Base-by-base conservation (phyloP, 2,113 vertebrate species). In the Nanorana parkeri region DNA sequence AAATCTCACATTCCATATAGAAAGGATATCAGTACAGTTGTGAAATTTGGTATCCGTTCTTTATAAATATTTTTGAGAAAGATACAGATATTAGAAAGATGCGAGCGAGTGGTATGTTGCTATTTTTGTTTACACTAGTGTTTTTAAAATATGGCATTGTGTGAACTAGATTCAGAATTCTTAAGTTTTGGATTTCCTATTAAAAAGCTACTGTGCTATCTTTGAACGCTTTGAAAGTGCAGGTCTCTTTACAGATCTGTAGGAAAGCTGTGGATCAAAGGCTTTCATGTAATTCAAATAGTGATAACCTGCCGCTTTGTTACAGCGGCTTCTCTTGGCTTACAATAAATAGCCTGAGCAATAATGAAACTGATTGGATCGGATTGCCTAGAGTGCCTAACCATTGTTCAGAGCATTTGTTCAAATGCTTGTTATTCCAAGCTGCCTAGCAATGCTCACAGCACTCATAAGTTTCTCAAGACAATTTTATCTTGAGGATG, bases 351-450 rank as follows among this genome's bases (percentile, higher is more conserved):
- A 28, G 68, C 79, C 41, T 24, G 60, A 74, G 60, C 23, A 21
- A 63, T 80, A 71, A 63, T 73, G 52, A 63, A 81, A 32, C 68
- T 63, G 68, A 81, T 72, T 81, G 68, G 78, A 54, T 72, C 24
- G 19, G 58, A 63, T 81, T 72, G 58, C 41, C 16, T 63, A 61
- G 17, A 29, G 20, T 16, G 23, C 51, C 28, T 47, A 71, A 28
- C 21, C 56, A 71, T 71, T 80, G 55, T 80, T 63, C 32, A 60
- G n/a, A 80, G 78, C 41, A 71, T 80, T 68, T 32, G 65, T 52
- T 80, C 15, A 21, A 81, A 28, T 47, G 32, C 41, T 52, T 81
- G 78, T 80, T 51, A 72, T 47, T 68, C 41, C 36, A 41, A 71
- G 67, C 56, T 10, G 36, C 17, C 17, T 5, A 15, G 26, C 51